These are phyloP conservation scores for Sminthurides bifidus DNA, from an alignment of 1,140 invertebrate species.

Conservation along the genomic window DNA sequence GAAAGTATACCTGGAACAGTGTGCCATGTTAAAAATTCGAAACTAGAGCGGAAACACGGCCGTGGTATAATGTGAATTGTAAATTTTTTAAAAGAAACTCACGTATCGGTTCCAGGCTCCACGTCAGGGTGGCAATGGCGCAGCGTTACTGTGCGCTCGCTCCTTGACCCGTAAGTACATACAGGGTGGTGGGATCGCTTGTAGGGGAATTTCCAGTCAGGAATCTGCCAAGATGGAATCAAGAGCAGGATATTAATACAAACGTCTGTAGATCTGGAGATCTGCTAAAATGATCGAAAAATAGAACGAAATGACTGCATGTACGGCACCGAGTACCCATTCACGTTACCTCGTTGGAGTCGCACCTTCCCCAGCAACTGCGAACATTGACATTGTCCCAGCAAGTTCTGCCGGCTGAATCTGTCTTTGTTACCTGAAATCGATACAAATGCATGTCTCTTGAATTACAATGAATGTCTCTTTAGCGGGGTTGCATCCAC, in stretches of 20 bases:
- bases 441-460: too few species aligned
- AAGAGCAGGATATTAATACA: too few species aligned
- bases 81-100: background rate
- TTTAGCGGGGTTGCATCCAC: too few species aligned
- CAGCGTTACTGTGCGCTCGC: constrained; percentile 43
- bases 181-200: constrained; percentile 70
- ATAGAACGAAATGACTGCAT: background rate
- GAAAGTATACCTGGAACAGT: constrained; percentile 42
- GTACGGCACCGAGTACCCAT: background rate
- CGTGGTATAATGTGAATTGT: background rate
- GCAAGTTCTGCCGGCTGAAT: constrained; percentile 50
- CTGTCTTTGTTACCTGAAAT: constrained; percentile 45
- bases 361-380: constrained; percentile 70
- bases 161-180: constrained; percentile 58
- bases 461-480: too few species aligned
- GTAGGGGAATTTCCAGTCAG: constrained; percentile 74
- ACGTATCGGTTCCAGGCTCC: constrained; percentile 41
- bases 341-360: constrained; percentile 56
- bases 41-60: background rate
- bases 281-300: too few species aligned
- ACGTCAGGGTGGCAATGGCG: constrained; percentile 52
- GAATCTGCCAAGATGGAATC: constrained; percentile 45
- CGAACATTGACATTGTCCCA: constrained; percentile 58
- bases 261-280: too few species aligned
- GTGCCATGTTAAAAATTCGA: background rate